A percentile compares a stretch with the other conserved stretches of the same genome.
Conservation (phyloP, 2,113 vertebrate species). For the Cottus gobio region DNA sequence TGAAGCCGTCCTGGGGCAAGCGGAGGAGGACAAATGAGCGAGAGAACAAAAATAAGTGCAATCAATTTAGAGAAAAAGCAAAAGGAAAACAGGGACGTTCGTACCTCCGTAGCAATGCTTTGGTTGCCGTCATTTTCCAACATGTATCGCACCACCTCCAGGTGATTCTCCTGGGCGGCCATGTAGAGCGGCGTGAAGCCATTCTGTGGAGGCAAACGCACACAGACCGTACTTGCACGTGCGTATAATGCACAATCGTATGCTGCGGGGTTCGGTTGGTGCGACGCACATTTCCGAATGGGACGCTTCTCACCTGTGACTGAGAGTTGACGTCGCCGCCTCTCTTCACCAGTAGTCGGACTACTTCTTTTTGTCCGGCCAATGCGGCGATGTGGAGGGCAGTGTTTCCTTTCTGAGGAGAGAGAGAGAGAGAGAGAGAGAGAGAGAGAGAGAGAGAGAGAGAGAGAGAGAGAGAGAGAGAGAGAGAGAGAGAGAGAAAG, state of each 20-base stretch:
- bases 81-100: background rate
- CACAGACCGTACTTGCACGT: background rate
- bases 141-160: constrained; percentile 95
- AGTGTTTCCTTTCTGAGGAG: constrained; percentile 94
- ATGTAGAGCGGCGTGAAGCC: constrained; percentile 99
- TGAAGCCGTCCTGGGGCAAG: constrained; percentile 91
- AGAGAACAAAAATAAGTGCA: background rate
- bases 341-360: constrained; percentile 92
- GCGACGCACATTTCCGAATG: background rate
- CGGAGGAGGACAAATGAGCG: background rate
- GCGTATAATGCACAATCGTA: background rate
- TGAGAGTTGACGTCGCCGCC: constrained; percentile 94
- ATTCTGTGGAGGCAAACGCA: constrained; percentile 84
- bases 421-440: background rate
- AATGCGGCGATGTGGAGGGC: constrained; percentile 96
- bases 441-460: constrained; percentile 7
- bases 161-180: constrained; percentile 98
- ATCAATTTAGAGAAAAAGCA: background rate
- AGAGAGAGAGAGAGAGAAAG: constrained; percentile 12
- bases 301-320: constrained; percentile 88
- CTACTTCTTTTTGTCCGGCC: constrained; percentile 94
- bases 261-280: too few relatives aligned
- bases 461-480: background rate
- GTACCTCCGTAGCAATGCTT: constrained; percentile 98
- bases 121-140: constrained; percentile 98